Conservation (phyloP, 2,113 vertebrate genomes). For the Thinocorus orbignyianus region DNA sequence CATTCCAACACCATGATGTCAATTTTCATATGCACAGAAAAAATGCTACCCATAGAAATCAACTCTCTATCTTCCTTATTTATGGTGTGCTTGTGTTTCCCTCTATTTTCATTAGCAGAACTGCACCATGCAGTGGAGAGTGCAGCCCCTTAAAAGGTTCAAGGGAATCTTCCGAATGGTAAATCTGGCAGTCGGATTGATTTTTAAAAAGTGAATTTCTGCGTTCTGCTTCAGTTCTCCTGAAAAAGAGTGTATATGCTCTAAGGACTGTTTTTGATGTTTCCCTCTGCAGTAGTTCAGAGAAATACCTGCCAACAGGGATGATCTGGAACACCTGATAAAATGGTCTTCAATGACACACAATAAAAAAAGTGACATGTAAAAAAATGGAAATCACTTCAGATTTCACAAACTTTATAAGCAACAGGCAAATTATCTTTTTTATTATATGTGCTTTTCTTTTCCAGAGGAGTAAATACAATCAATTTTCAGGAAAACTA, state of each 20-base stretch:
- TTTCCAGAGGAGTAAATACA: conserved; percentile 21
- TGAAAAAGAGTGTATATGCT: not conserved
- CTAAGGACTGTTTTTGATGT: not conserved
- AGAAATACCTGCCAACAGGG: conserved; percentile 31
- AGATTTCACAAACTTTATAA: conserved; percentile 28
- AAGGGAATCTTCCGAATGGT: not conserved
- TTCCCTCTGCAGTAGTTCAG: conserved; percentile 14
- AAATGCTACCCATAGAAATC: conserved; percentile 33
- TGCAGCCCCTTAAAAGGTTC: not conserved
- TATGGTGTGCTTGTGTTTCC: not conserved
- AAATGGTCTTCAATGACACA: conserved; percentile 1
- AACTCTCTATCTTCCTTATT: not conserved
- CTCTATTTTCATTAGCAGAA: not conserved
- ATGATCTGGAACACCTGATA: conserved; percentile 47
- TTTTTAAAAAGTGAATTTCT: conserved; percentile 17
- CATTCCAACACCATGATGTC: conserved; percentile 70
- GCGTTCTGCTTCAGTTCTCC: conserved; percentile 1
- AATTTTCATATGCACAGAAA: conserved; percentile 47
- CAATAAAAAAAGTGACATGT: not conserved
- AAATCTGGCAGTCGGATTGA: not conserved
- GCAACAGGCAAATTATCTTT: conserved; percentile 1
- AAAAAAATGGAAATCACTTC: conserved; percentile 12
- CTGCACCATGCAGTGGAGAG: not conserved
- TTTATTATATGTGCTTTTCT: not conserved
- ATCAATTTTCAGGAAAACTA: conserved; percentile 39